Base-by-base conservation (phyloP, 2,113 vertebrate genomes). In the Ameiurus melas region DNA sequence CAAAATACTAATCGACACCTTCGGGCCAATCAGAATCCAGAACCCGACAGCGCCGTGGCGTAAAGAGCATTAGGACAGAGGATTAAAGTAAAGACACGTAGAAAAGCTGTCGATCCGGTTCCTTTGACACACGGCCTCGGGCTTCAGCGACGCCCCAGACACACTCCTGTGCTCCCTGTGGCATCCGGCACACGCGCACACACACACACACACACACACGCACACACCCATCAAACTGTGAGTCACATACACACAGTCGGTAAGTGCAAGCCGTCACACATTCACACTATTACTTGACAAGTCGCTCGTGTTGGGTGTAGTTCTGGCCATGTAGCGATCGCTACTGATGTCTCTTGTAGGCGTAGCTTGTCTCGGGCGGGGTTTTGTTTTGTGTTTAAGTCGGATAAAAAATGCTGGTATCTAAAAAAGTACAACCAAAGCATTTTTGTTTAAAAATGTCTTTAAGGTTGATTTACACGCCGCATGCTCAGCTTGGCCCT, bases 101-200 rank as follows among this genome's bases (percentile, higher is more conserved):
- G 16, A 20, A 47, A 82, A 5, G 82, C 68, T 7, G 85, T 22
- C 30, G 22, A 58, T 71, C 87, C 43, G 66, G 90, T 90, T 82
- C 79, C 51, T n/a, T 58, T 25, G 36, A 33, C 73, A 77, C 92
- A 89, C 71, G 20, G 80, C 89, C 89, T 53, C 33, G 8, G 47
- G 81, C 79, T 71, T 71, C 27, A n/a, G 70, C 70, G 19, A 33
- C 78, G 3, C 71, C 89, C 64, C 62, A 75, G 68, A 83, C 84
- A 83, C 73, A 78, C 92, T 91, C 85, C 70, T 84, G 19, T 58
- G 14, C 62, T 68, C 22, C 55, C 55, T 58, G 55, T 16, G 47
- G 75, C 20, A 43, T 43, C 87, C 77, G 14, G 19, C 87, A 58
- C 81, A 51, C 88, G 14, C 39, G 39, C 86, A 83, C 75, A 39